Evolutionary conservation across 1,140 invertebrate species (phyloP), one percentile per base, ranked within the genome.

Genomic region (Plectus sambesii): DNA sequence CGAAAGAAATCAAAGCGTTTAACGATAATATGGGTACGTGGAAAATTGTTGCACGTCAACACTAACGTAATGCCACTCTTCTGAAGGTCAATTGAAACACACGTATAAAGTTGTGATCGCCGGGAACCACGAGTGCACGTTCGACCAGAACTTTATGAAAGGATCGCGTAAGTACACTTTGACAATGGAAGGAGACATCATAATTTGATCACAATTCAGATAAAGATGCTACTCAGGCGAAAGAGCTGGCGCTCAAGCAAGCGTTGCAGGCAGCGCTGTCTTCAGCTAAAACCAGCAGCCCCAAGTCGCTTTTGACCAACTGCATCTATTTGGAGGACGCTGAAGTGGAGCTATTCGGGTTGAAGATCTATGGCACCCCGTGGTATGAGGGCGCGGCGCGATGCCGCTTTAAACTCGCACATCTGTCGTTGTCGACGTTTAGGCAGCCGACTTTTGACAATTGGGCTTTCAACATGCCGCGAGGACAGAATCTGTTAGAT

Each of bases 61-160:
- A 15, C 12, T 12, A 51, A 5, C 20, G 12, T 22, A 20, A 42
- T 51, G 5, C 25, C 19, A 17, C 9, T 29, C 40, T 35, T 35
- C 45, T 70, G 49, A 53, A 80, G 81, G 76, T 44, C 74, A 72
- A 46, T 72, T 85, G 57, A 82, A 82, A 22, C 83, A 87, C 62
- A 80, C 79, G 60, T 73, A 84, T 59, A 87, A 87, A 72, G 76
- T 87, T 49, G 81, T 86, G 0, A 87, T 87, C 60, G 82, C 82
- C 43, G 84, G 84, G 24, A 87, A 87, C 72, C 84, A 87, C 72
- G 84, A 87, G 62, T 71, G 85, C 9, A 84, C 81, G 60, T 85
- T 87, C 67, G 84, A 86, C 41, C 39, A 58, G n/a, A 35, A 35
- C 39, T 58, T 58, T 23, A 19, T 58, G 9, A 58, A 56, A 33